Base-by-base conservation (phyloP, 2,888 invertebrate species). In the Drosophila testacea region DNA sequence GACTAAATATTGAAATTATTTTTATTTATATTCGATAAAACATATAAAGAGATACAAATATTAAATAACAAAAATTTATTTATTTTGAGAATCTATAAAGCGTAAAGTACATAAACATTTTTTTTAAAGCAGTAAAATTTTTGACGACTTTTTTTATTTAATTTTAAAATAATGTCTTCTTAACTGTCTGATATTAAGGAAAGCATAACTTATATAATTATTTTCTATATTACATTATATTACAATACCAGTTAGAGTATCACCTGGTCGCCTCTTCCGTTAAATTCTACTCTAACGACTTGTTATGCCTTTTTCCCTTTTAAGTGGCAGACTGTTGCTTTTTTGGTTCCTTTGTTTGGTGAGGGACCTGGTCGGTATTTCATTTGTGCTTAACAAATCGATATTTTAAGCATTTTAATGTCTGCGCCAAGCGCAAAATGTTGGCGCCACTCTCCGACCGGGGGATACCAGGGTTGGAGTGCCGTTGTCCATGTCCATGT, bases 331-430 rank as follows among this genome's bases (percentile, higher is more conserved):
- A 84, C 83, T 84, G 83, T 84, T 84, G 83, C 83, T 83, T 76
- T 85, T 80, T 78, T 78, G 68, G 73, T 66, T 64, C 70, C 73
- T 70, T 84, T 71, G 64, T 70, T 51, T 46, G 48, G 22, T n/a
- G 34, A 50, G 42, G 59, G 39, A 50, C 69, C 48, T 64, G 76
- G 61, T 52, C 70, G 63, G 76, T 70, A 70, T 83, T 83, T 77
- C 77, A 79, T 83, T 81, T 65, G 57, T 28, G 79, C 67, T 73
- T 57, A 81, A 69, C 83, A 76, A 83, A 85, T 85, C 85, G 88
- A 85, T 85, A 87, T 85, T 85, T 85, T 83, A 83, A 85, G 87
- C 85, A 85, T 87, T 85, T 85, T 85, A 85, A 85, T 85, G 88
- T 85, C 85, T 85, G 88, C 83, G 83, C 79, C 84, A 87, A 87